Percentiles rank a stretch among this genome's conserved stretches.
These are phyloP conservation scores for Scaptomyza flava DNA, from an alignment of 2,888 invertebrate genomes.

Conservation along the genomic window DNA sequence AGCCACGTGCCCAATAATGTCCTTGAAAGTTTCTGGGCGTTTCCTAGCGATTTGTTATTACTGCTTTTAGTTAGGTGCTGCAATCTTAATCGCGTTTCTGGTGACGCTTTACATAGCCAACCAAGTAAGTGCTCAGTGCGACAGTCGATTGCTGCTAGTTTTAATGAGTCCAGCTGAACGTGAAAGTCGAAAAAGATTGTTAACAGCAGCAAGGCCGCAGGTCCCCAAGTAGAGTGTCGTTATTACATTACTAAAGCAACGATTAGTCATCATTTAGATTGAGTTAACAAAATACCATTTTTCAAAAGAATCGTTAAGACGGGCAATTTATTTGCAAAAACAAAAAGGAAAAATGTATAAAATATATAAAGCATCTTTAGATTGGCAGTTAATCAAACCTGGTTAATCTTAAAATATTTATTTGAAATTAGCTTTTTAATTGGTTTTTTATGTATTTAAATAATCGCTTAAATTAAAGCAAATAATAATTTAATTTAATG, in stretches of 20 bases:
- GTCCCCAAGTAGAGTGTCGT: conserved; percentile 4
- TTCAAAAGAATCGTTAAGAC: not conserved
- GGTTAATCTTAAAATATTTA: too few species aligned
- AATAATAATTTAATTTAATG: too few species aligned
- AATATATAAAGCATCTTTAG: not conserved
- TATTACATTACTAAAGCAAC: conserved; percentile 10
- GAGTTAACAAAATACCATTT: not conserved
- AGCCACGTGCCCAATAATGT: conserved; percentile 62
- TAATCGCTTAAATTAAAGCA: too few species aligned
- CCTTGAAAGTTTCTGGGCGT: conserved; percentile 69
- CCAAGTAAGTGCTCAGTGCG: conserved; percentile 9
- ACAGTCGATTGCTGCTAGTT: conserved; percentile 33
- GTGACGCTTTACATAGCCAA: conserved; percentile 34
- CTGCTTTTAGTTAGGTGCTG: conserved; percentile 41
- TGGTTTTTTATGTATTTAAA: too few species aligned
- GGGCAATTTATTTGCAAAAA: not conserved
- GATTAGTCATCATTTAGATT: conserved; percentile 18
- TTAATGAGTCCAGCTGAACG: conserved; percentile 34
- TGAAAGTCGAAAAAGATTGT: not conserved
- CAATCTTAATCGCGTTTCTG: conserved; percentile 58
- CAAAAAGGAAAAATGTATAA: not conserved
- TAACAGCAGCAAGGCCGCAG: conserved; percentile 21
- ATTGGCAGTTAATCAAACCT: not conserved
- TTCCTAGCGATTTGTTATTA: conserved; percentile 51
- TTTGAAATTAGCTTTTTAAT: too few species aligned